Evolutionary conservation across 2,113 vertebrate species (phyloP), one percentile per base, ranked within the genome.

Genomic region (Pithys albifrons): DNA sequence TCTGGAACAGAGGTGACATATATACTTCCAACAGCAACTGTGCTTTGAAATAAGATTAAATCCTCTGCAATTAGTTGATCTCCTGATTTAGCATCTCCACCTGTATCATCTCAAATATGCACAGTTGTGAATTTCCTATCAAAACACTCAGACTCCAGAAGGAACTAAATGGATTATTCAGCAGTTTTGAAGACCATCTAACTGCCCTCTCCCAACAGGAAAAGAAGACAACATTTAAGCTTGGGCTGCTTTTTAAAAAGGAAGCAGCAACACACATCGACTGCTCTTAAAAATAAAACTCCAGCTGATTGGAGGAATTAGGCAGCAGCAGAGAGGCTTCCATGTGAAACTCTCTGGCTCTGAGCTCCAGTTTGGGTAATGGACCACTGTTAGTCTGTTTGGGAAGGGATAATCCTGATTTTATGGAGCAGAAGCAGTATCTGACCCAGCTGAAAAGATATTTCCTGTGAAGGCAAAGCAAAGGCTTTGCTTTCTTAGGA

Each of bases 361-460:
- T 54, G 9, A 28, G 91, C 45, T 80, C 62, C 5, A 1, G 24
- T 6, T 1, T 6, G n/a, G 64, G 55, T 8, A 25, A 51, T 2
- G 48, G 73, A n/a, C 7, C 67, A 46, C 35, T 35, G 72, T 61
- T n/a, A 31, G 48, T 66, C 33, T 18, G 3, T 52, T 17, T 74
- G 61, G 41, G 90, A 52, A 72, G 91, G 43, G 80, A 12, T 2
- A 29, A 74, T 73, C 74, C 49, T 64, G 82, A 17, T 91, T 82
- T 93, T 28, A 54, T 45, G 85, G 65, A 91, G 77, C 48, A 94
- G 92, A 79, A 89, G 76, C 59, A 91, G 1, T 35, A 86, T 85
- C 80, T 92, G 89, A 83, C 85, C 82, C 28, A 20, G 17, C 39
- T 7, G 64, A 23, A 28, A 55, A 71, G 74, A 83, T 33, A 89